These are phyloP conservation scores for Phengaris alcon DNA, from an alignment of 2,888 invertebrate species.

Conservation along the genomic window DNA sequence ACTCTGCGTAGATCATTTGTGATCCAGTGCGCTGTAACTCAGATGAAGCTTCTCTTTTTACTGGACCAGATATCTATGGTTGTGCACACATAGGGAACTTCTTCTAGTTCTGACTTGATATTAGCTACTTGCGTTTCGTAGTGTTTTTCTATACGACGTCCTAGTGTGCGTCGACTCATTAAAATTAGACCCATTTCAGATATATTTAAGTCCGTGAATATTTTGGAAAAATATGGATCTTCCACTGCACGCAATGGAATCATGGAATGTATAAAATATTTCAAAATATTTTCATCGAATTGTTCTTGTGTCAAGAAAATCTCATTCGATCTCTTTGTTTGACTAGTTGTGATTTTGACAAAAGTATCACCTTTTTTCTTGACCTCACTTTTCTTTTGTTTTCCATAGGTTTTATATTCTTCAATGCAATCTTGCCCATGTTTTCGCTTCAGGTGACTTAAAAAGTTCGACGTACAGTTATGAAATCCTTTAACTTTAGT, in stretches of 20 bases:
- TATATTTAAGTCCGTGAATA: slow-evolving; percentile 34
- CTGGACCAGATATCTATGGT: slow-evolving; percentile 38
- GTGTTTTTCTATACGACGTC: slow-evolving; percentile 34
- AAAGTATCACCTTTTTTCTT: too few species aligned
- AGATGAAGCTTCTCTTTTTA: slow-evolving; percentile 38
- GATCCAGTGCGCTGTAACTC: slow-evolving; percentile 39
- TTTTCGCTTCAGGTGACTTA: too few species aligned
- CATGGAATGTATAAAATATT: slow-evolving; percentile 34
- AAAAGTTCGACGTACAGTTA: slow-evolving; percentile 36
- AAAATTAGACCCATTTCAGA: slow-evolving; percentile 35
- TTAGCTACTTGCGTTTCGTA: slow-evolving; percentile 29
- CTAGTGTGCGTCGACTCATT: slow-evolving; percentile 34
- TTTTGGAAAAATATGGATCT: slow-evolving; percentile 36
- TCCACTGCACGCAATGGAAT: slow-evolving; percentile 31
- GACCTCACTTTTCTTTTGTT: too few species aligned
- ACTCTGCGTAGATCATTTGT: slow-evolving; percentile 33
- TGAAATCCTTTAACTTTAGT: slow-evolving; percentile 36
- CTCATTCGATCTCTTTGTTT: too few species aligned
- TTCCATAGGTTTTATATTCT: too few species aligned
- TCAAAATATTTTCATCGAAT: too few species aligned
- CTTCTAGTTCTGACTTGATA: slow-evolving; percentile 33
- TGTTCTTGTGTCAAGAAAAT: slow-evolving; percentile 29
- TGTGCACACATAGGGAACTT: slow-evolving; percentile 36
- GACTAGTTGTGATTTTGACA: too few species aligned
- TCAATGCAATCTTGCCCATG: too few species aligned